These are phyloP conservation scores for Heteronetta atricapilla DNA, from an alignment of 2,113 vertebrate genomes.

Conservation along the genomic window DNA sequence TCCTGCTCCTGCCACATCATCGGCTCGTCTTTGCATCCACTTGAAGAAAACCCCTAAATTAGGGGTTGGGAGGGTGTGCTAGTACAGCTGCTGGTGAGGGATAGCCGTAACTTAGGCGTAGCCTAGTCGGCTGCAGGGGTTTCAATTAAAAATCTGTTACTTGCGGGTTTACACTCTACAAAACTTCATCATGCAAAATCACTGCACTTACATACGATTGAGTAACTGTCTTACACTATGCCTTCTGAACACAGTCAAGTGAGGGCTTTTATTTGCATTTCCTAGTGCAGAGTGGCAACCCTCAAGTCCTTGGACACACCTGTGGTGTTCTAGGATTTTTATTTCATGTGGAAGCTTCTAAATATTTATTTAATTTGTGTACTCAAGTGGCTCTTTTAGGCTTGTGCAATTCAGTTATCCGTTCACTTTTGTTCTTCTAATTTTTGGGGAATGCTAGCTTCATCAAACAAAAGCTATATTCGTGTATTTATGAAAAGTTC, in stretches of 20 bases:
- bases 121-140: fast-evolving
- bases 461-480: fast-evolving
- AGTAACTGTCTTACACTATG: not conserved
- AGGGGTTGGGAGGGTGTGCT: not conserved
- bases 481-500: not conserved
- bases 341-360: fast-evolving
- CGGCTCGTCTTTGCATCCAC: constrained; percentile 2
- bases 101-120: fast-evolving
- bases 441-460: fast-evolving
- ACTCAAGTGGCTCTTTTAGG: fast-evolving
- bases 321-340: not conserved
- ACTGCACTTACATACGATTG: not conserved
- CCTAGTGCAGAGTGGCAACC: not conserved
- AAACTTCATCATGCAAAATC: not conserved
- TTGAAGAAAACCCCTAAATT: not conserved
- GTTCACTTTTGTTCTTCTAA: not conserved
- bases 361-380: not conserved
- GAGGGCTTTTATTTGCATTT: not conserved
- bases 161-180: not conserved
- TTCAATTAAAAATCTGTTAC: not conserved
- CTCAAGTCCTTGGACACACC: not conserved
- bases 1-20: constrained; percentile 75
- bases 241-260: not conserved
- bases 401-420: not conserved
- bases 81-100: not conserved